Conservation (phyloP, 2,113 vertebrate species). For the Prunella himalayana region DNA sequence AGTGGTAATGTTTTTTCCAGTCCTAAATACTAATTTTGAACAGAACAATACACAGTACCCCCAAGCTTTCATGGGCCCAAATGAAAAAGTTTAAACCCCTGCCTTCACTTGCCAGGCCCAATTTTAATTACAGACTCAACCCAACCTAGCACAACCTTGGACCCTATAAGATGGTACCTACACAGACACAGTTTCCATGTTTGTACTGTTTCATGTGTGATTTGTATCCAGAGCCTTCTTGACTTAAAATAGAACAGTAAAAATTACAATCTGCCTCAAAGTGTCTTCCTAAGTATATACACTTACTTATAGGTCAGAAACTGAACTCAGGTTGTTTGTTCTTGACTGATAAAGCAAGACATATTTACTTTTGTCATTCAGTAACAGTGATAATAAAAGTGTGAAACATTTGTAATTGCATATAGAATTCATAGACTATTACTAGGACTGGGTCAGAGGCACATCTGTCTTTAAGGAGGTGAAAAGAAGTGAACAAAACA, state of each 20-base stretch:
- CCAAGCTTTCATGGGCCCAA: neutral
- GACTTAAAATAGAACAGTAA: neutral
- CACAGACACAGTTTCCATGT: neutral
- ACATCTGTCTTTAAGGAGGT: neutral
- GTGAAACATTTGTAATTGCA: neutral
- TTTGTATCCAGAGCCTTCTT: neutral
- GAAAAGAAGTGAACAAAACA: neutral
- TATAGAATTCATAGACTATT: neutral
- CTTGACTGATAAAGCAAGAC: neutral
- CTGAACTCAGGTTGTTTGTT: neutral
- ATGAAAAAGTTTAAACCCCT: neutral
- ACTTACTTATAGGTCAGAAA: neutral
- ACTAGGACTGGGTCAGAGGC: neutral
- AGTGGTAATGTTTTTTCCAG: neutral
- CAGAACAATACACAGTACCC: neutral
- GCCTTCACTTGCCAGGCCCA: neutral
- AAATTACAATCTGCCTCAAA: neutral
- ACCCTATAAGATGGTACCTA: neutral
- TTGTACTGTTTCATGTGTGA: neutral
- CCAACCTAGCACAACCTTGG: neutral
- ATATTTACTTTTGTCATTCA: neutral
- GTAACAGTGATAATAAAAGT: neutral
- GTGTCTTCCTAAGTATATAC: neutral
- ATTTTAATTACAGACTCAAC: neutral
- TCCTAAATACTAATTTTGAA: neutral